Evolutionary conservation across 2,888 invertebrate species (phyloP).

Genomic region (Liodrosophila aerea): DNA sequence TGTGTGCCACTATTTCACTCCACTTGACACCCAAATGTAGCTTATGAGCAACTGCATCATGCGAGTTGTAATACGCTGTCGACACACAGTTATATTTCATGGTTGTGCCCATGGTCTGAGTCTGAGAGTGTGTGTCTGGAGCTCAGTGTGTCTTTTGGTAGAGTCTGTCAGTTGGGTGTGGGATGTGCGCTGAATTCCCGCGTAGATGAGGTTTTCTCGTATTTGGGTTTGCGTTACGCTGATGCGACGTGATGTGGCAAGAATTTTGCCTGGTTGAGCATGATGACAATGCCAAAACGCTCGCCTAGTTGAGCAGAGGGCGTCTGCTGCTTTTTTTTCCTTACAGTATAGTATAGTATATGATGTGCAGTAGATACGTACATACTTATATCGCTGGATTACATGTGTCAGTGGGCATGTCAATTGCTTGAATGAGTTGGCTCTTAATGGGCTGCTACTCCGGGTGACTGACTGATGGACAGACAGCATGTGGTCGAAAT

Average conservation of each 20-base stretch:
- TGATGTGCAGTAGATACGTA: background rate
- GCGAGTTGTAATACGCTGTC: slow-evolving; percentile 28
- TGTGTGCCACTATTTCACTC: slow-evolving; percentile 2
- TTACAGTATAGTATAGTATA: slow-evolving; percentile 1
- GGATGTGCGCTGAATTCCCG: slow-evolving; percentile 17
- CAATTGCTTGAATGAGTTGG: slow-evolving; percentile 67
- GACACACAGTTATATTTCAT: slow-evolving; percentile 67
- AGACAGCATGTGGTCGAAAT: slow-evolving; percentile 17
- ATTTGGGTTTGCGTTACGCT: slow-evolving; percentile 61
- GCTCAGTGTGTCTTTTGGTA: too few relatives aligned
- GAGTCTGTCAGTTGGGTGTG: slow-evolving; percentile 14
- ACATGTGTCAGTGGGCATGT: slow-evolving; percentile 75
- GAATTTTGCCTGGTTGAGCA: slow-evolving; percentile 59
- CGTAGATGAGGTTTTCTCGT: slow-evolving; percentile 25
- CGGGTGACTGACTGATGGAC: background rate
- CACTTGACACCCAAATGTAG: background rate
- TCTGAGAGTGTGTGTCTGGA: too few relatives aligned
- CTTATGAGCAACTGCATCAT: too few relatives aligned
- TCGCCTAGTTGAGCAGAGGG: slow-evolving; percentile 34
- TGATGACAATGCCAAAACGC: slow-evolving; percentile 61
- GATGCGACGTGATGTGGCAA: slow-evolving; percentile 68
- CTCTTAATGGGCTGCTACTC: slow-evolving; percentile 28
- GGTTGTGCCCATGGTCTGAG: slow-evolving; percentile 51
- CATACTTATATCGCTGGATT: slow-evolving; percentile 35
- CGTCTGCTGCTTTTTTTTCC: slow-evolving; percentile 14